phyloP scores from a whole-genome alignment of 1,140 invertebrate species.

The Coenobita brevimanus region DNA sequence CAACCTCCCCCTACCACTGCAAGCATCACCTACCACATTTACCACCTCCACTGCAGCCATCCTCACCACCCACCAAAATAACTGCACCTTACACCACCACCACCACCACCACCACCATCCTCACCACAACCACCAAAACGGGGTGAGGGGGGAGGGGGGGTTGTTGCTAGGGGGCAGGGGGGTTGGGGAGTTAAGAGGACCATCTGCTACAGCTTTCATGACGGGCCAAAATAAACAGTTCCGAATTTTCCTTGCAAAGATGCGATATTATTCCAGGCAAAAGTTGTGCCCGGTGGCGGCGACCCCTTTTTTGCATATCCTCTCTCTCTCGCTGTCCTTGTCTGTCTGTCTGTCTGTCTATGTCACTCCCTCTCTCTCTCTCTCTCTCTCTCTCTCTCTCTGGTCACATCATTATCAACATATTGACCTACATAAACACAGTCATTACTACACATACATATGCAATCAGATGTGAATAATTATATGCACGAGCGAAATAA shows the following conservation, averaged over 20 bases:
- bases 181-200: neutral
- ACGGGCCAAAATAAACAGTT: slow-evolving; percentile 45
- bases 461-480: slow-evolving; percentile 6
- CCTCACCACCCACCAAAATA: too few species aligned
- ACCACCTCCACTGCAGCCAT: too few species aligned
- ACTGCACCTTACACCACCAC: too few species aligned
- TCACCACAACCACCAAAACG: neutral
- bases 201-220: slow-evolving; percentile 41
- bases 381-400: neutral
- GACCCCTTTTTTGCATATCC: neutral
- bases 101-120: too few species aligned
- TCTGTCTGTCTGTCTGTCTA: neutral
- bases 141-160: neutral
- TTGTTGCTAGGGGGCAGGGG: neutral
- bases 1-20: too few species aligned
- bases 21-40: too few species aligned
- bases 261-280: slow-evolving; percentile 14
- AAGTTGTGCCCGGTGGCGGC: neutral
- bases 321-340: neutral
- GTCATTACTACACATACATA: neutral
- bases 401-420: neutral
- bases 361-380: neutral
- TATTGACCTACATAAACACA: neutral
- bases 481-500: too few species aligned
- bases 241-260: slow-evolving; percentile 35